phyloP scores from a whole-genome alignment of 2,797 vertebrate species.

The Mus caroli region DNA sequence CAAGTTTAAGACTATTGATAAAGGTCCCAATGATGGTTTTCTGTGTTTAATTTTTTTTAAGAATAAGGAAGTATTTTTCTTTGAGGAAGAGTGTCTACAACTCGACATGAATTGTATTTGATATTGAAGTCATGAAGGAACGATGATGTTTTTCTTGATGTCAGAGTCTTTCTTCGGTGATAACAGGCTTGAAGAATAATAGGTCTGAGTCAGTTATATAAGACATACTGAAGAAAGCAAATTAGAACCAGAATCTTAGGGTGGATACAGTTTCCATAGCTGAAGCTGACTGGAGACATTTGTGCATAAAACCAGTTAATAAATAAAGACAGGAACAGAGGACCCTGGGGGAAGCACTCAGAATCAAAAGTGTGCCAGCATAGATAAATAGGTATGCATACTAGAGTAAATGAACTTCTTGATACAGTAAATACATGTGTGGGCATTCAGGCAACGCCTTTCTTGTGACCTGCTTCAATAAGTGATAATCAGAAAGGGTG shows the following conservation, averaged over 20 bases:
- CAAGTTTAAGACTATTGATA: not conserved
- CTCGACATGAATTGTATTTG: not conserved
- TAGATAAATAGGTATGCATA: not conserved
- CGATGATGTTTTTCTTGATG: not conserved
- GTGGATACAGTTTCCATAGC: constrained; percentile 24
- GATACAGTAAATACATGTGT: not conserved
- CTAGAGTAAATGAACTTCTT: not conserved
- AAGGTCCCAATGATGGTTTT: not conserved
- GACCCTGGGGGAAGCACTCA: not conserved
- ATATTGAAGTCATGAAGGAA: not conserved
- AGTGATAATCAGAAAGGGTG: not conserved
- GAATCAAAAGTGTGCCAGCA: not conserved
- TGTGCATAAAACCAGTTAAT: not conserved
- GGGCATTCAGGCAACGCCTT: not conserved
- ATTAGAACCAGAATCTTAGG: constrained; percentile 34
- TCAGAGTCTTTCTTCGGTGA: constrained; percentile 12
- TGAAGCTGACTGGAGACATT: not conserved
- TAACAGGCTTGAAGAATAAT: not conserved
- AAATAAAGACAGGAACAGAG: not conserved
- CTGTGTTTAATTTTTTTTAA: constrained; percentile 10
- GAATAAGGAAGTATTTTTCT: not conserved
- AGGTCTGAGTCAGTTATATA: not conserved
- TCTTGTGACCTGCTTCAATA: not conserved
- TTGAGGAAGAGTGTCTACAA: not conserved
- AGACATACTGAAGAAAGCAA: not conserved